A percentile compares a stretch with the other conserved stretches of the same genome.
These are phyloP conservation scores for Charanyca ferruginea DNA, from an alignment of 2,888 invertebrate genomes.

Conservation along the genomic window DNA sequence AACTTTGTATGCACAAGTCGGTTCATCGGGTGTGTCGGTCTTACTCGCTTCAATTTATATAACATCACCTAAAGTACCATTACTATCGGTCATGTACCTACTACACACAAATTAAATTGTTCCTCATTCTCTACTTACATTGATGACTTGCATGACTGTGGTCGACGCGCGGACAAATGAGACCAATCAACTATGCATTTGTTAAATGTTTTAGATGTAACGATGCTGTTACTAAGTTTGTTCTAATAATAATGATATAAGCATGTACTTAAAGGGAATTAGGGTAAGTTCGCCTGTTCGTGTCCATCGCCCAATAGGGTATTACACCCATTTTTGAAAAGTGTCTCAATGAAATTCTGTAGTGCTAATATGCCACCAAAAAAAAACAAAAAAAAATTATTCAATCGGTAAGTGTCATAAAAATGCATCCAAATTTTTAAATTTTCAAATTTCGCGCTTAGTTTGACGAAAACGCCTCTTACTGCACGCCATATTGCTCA, in stretches of 20 bases:
- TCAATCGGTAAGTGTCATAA: too few species aligned
- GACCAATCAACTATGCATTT: conserved; percentile 41
- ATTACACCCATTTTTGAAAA: too few species aligned
- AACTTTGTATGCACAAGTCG: neutral
- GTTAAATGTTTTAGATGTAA: conserved; percentile 28
- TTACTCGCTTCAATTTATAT: conserved; percentile 10
- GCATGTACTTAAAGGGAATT: neutral
- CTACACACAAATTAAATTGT: conserved; percentile 44
- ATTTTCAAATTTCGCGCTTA: too few species aligned
- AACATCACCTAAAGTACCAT: neutral
- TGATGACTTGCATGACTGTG: conserved; percentile 52
- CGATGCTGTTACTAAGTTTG: conserved; percentile 4
- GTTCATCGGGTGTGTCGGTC: neutral
- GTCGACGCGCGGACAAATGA: conserved; percentile 39
- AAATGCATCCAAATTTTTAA: too few species aligned
- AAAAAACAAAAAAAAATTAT: too few species aligned
- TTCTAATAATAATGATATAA: neutral
- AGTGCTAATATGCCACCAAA: too few species aligned
- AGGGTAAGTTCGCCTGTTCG: too few species aligned
- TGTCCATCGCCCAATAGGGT: too few species aligned
- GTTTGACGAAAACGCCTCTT: too few species aligned
- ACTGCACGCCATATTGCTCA: too few species aligned
- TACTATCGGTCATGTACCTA: neutral
- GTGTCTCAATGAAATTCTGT: too few species aligned
- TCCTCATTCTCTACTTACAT: conserved; percentile 47